phyloP scores from a whole-genome alignment of 1,140 invertebrate species.

The Diuraphis noxia region DNA sequence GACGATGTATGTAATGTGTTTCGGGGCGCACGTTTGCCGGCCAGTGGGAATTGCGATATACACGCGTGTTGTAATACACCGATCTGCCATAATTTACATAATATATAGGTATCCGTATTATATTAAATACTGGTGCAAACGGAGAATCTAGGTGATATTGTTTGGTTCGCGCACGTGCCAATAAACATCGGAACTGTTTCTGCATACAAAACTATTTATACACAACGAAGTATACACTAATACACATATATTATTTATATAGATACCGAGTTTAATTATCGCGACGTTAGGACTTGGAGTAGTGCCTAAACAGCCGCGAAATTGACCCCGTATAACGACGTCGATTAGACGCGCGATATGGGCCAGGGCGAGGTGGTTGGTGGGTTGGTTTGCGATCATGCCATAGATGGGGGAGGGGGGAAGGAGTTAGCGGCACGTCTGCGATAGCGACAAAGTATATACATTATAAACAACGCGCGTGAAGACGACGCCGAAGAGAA shows the following conservation, averaged over 20 bases:
- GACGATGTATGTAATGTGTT: not conserved
- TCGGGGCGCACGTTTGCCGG: not conserved
- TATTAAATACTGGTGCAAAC: not conserved
- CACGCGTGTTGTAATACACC: not conserved
- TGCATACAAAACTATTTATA: conserved; percentile 31
- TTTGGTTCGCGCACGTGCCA: conserved; percentile 41
- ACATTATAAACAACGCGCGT: not conserved
- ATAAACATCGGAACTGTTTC: conserved; percentile 23
- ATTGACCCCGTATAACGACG: conserved; percentile 44
- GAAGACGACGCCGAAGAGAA: not conserved
- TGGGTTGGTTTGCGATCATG: not conserved
- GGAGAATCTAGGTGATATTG: not conserved
- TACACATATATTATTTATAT: not conserved
- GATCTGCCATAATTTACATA: not conserved
- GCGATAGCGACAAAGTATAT: conserved; percentile 29
- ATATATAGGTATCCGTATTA: not conserved
- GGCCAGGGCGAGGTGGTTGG: not conserved
- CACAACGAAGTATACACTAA: not conserved
- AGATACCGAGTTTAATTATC: conserved; percentile 37
- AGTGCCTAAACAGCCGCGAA: conserved; percentile 47
- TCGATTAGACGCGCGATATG: not conserved
- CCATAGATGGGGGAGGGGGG: too few species aligned
- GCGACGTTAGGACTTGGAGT: conserved; percentile 26
- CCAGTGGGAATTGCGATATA: not conserved
- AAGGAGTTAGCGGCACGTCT: not conserved